Conservation (phyloP, 2,113 vertebrate species). For the Oryctolagus cuniculus region mOryCun1.1 NC_091447.1:32419001-32419500, state of each 20-base stretch:
- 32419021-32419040: neutral
- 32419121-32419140: neutral
- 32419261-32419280: neutral
- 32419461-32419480: neutral
- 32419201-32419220: neutral
- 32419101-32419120: accelerated
- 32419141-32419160: neutral
- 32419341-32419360: neutral
- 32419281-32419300: neutral
- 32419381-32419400: no score
- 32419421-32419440: neutral
- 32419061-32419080: neutral
- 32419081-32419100: no score
- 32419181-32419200: neutral
- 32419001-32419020: neutral
- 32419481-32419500: neutral
- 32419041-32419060: neutral
- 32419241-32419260: neutral
- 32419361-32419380: neutral
- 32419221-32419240: neutral
- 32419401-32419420: neutral
- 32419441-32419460: neutral
- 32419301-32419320: neutral
- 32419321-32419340: neutral
- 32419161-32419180: neutral